phyloP scores from a whole-genome alignment of 2,888 invertebrate genomes.

The Ctenicera cuprea region DNA sequence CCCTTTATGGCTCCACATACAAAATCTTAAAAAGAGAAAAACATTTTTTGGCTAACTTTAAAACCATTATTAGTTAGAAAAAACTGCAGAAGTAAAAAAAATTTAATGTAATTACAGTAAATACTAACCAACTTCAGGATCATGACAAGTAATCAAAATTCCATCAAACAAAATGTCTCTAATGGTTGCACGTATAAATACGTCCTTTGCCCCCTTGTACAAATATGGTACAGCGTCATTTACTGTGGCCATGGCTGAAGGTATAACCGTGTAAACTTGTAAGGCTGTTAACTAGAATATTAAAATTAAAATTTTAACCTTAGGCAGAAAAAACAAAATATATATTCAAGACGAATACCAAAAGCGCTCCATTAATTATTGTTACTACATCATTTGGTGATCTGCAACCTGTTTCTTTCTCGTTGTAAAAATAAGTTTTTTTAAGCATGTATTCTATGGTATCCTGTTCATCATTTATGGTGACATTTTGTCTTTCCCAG shows the following conservation, averaged over 20 bases:
- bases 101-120: neutral
- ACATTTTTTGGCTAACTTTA: conserved; percentile 19
- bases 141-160: conserved; percentile 69
- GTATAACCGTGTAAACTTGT: conserved; percentile 52
- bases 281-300: conserved; percentile 60
- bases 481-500: conserved; percentile 58
- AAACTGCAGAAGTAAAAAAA: no score
- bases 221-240: conserved; percentile 73
- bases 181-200: conserved; percentile 74
- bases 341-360: conserved; percentile 71
- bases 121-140: conserved; percentile 71
- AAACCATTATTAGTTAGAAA: no score
- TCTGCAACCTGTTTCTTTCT: conserved; percentile 71
- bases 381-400: conserved; percentile 75
- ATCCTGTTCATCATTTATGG: conserved; percentile 72
- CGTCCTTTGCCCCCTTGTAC: conserved; percentile 73
- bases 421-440: conserved; percentile 75
- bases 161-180: conserved; percentile 78
- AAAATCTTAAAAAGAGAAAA: conserved; percentile 58
- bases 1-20: conserved; percentile 65
- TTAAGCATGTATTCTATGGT: conserved; percentile 75
- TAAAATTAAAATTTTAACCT: neutral
- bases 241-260: conserved; percentile 47
- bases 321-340: neutral
- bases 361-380: conserved; percentile 76